Percentiles rank a stretch among this genome's conserved stretches.
phyloP scores from a whole-genome alignment of 2,888 invertebrate species.

The Sarcophaga carnaria region DNA sequence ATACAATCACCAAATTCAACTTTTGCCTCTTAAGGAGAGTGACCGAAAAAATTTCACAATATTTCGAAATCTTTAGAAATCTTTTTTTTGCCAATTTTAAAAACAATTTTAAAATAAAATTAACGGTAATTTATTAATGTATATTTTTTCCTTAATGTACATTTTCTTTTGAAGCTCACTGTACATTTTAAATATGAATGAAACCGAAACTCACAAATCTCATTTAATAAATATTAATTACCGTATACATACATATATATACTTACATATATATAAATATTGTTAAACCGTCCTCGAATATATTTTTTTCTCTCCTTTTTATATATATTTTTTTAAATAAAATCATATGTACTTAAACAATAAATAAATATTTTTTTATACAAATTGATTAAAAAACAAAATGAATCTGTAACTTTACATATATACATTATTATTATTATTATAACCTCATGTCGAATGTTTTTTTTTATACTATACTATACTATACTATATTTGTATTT shows the following conservation, averaged over 20 bases:
- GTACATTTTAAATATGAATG: no score
- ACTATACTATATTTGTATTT: slow-evolving; percentile 11
- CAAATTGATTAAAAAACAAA: slow-evolving; percentile 24
- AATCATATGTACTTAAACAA: slow-evolving; percentile 29
- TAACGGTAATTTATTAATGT: no score
- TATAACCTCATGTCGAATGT: slow-evolving; percentile 39
- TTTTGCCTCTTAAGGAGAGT: no score
- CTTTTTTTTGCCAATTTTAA: no score
- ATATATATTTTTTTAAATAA: no score
- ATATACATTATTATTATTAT: neutral
- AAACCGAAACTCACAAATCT: slow-evolving; percentile 54
- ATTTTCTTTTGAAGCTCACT: no score
- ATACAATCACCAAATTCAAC: no score
- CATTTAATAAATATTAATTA: slow-evolving; percentile 41
- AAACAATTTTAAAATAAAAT: no score
- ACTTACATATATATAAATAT: slow-evolving; percentile 19
- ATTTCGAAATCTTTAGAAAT: no score
- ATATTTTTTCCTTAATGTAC: no score
- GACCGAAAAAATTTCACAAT: no score
- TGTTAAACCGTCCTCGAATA: slow-evolving; percentile 56
- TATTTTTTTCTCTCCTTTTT: slow-evolving; percentile 8
- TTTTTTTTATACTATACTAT: slow-evolving; percentile 38
- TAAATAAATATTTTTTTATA: slow-evolving; percentile 36
- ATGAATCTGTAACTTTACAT: slow-evolving; percentile 17
- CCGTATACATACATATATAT: slow-evolving; percentile 14